Base-by-base conservation (phyloP, 2,113 vertebrate species). In the Lophotis ruficrista region DNA sequence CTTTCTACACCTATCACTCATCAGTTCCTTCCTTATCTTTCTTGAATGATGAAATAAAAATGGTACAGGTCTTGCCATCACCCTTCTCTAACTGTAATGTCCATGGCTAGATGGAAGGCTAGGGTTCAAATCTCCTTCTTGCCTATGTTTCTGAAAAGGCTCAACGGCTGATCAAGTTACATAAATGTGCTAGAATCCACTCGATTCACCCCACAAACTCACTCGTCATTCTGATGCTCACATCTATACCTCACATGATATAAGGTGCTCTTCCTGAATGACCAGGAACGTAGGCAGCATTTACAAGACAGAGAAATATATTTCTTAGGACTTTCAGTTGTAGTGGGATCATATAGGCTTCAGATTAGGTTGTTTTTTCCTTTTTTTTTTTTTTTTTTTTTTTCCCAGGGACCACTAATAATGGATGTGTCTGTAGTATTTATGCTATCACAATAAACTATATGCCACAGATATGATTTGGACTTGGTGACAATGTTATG, bases 391-490 rank as follows among this genome's bases (percentile, higher is more conserved):
- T n/a, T 3, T 17, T 10, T 28, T 33, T 31, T 30, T 18, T 7
- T 5, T 2, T 7, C 14, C 1, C 16, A 3, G 7, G 9, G 35
- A 68, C 4, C 16, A 45, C 2, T 20, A 65, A 41, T 37, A 64
- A 53, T 71, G 7, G 22, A 47, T 5, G 3, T 43, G 31, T 6
- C 5, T 50, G 11, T 50, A 65, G 27, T 18, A 79, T 45, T 60
- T 72, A 28, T 20, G 48, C 16, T 64, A 27, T 56, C 27, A 85
- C 11, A 68, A 56, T 60, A 60, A 81, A 76, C n/a, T 70, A 23
- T 31, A 47, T 38, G 37, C 9, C 10, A 78, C 15, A 51, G 11
- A 60, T 33, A 82, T 0, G 1, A 85, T 51, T 64, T 79, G 33
- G 21, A 54, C 21, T 79, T 75, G 23, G 9, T 60, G 14, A 16